Evolutionary conservation across 2,113 vertebrate genomes (phyloP).

Genomic region (Ploceus nigricollis): DNA sequence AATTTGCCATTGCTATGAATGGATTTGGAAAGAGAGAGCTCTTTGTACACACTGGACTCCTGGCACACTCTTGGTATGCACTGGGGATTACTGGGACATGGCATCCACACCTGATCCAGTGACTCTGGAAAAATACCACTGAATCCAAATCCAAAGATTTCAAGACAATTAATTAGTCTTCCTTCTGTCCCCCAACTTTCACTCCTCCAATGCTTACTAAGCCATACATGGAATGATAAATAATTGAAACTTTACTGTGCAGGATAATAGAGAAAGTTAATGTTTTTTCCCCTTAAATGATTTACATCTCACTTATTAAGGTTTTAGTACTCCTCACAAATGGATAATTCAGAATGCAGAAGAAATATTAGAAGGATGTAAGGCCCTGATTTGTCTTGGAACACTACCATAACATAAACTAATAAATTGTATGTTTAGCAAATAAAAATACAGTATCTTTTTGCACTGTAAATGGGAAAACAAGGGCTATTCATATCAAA

Average conservation of each 20-base stretch:
- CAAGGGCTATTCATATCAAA: neutral
- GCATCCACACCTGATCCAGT: neutral
- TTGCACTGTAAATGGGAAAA: neutral
- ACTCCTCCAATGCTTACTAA: neutral
- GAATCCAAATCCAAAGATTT: neutral
- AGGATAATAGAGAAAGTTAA: neutral
- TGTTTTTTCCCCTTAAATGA: neutral
- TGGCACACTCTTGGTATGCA: neutral
- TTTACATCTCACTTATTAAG: neutral
- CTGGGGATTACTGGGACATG: neutral
- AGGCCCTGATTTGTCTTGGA: neutral
- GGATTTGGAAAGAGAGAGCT: neutral
- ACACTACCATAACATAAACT: neutral
- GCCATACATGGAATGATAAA: neutral
- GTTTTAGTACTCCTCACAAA: neutral
- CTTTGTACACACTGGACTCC: neutral
- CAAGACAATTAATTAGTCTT: neutral
- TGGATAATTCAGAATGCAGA: neutral
- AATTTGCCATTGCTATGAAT: neutral
- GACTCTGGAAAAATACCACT: neutral
- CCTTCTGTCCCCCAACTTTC: neutral
- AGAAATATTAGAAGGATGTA: neutral
- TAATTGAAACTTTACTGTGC: neutral
- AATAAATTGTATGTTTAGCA: neutral
- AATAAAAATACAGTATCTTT: neutral